A percentile compares a stretch with the other conserved stretches of the same genome.
Conservation (phyloP, 2,888 invertebrate species). For the Tanaodytes sp. region DNA sequence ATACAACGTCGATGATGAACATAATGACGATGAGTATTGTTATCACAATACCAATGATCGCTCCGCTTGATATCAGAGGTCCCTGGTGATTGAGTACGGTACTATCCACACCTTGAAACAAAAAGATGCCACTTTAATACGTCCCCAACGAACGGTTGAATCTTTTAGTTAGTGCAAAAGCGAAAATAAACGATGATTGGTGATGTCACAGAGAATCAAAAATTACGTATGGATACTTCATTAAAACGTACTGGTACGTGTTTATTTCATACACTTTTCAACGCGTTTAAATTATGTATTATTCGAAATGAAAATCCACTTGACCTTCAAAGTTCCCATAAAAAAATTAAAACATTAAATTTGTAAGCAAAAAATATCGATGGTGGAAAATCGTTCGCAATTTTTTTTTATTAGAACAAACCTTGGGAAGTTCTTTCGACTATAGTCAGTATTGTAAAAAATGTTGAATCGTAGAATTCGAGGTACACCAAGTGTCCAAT, state of each 20-base stretch:
- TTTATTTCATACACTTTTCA: no score
- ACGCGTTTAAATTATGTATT: no score
- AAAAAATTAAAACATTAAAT: no score
- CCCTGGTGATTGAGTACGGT: conserved; percentile 70
- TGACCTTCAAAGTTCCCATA: no score
- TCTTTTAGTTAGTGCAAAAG: conserved; percentile 70
- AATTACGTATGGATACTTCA: conserved; percentile 10
- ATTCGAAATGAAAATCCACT: no score
- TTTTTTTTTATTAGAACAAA: no score
- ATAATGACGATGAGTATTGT: conserved; percentile 84
- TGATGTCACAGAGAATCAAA: conserved; percentile 65
- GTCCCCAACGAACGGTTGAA: conserved; percentile 1
- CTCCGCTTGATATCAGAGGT: conserved; percentile 80
- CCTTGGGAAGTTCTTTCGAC: conserved; percentile 51
- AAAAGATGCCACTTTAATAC: conserved; percentile 45
- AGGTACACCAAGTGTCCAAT: conserved; percentile 46
- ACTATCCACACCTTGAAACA: conserved; percentile 65
- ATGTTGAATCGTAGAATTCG: no score
- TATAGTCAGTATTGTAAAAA: conserved; percentile 22
- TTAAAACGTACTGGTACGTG: conserved; percentile 66
- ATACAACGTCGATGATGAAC: conserved; percentile 83
- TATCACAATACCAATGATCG: conserved; percentile 89
- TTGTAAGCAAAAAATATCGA: no score
- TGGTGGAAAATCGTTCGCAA: no score
- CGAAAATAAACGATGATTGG: conserved; percentile 69